phyloP scores from a whole-genome alignment of 2,797 vertebrate species.

The Masticophis lateralis region DNA sequence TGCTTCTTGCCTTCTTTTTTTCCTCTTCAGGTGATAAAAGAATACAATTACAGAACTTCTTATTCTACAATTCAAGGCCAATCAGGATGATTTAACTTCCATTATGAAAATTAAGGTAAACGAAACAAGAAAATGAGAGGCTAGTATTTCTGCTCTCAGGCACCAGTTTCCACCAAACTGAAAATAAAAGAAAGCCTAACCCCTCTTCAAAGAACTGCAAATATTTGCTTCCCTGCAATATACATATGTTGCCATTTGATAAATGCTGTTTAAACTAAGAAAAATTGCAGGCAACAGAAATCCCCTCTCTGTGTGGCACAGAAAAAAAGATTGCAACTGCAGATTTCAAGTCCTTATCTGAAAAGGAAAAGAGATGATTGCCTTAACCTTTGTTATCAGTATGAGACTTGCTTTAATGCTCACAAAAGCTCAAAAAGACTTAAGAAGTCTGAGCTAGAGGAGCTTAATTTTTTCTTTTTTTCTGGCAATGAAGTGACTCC shows the following conservation, averaged over 20 bases:
- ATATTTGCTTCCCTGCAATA: slow-evolving; percentile 46
- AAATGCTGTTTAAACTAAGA: slow-evolving; percentile 49
- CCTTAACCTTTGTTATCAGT: slow-evolving; percentile 57
- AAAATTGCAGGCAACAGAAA: slow-evolving; percentile 34
- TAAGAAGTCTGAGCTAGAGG: slow-evolving; percentile 31
- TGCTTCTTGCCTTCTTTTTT: slow-evolving; percentile 31
- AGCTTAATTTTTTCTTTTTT: neutral
- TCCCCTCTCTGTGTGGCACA: slow-evolving; percentile 8
- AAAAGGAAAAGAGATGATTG: slow-evolving; percentile 59
- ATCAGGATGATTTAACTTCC: slow-evolving; percentile 41
- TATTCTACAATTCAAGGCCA: slow-evolving; percentile 36
- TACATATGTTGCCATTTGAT: slow-evolving; percentile 59
- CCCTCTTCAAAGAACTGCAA: slow-evolving; percentile 39
- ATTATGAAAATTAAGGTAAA: slow-evolving; percentile 33
- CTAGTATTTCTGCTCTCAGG: neutral
- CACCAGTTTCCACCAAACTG: neutral
- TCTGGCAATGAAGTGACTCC: neutral
- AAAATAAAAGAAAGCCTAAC: slow-evolving; percentile 35
- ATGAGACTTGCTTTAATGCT: slow-evolving; percentile 51
- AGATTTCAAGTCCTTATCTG: slow-evolving; percentile 61
- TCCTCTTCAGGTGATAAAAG: slow-evolving; percentile 42
- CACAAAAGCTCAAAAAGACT: slow-evolving; percentile 41
- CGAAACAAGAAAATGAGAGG: neutral
- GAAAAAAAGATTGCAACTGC: slow-evolving; percentile 43
- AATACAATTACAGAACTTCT: slow-evolving; percentile 46